Evolutionary conservation across 2,888 invertebrate genomes (phyloP).

Genomic region (Endotricha flammealis): DNA sequence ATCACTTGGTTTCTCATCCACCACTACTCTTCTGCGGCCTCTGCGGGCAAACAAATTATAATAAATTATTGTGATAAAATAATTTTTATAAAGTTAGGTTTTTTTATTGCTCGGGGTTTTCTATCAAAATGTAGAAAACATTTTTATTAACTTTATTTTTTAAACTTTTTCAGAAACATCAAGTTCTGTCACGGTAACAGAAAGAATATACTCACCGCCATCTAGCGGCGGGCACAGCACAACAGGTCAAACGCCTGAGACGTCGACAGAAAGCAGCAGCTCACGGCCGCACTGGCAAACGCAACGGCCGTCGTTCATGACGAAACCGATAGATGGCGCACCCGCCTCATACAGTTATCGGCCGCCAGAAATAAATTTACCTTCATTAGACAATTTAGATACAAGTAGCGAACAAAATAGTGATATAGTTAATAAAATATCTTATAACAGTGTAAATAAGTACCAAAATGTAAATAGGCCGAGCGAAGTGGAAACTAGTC

Average conservation of each 20-base stretch:
- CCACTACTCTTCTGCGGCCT: too few species aligned
- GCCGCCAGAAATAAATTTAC: constrained; percentile 69
- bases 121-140: too few species aligned
- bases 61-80: too few species aligned
- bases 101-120: too few species aligned
- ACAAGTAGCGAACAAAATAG: constrained; percentile 74
- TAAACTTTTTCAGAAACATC: constrained; percentile 48
- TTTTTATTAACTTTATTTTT: too few species aligned
- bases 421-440: constrained; percentile 77
- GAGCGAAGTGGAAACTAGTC: constrained; percentile 73
- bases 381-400: constrained; percentile 66
- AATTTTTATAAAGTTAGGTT: too few species aligned
- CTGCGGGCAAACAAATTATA: too few species aligned
- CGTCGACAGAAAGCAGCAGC: constrained; percentile 50
- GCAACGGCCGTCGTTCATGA: constrained; percentile 72
- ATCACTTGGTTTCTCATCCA: too few species aligned
- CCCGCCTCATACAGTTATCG: constrained; percentile 60
- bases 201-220: constrained; percentile 56
- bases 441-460: constrained; percentile 76
- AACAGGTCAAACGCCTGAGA: constrained; percentile 39
- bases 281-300: constrained; percentile 59
- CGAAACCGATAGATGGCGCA: constrained; percentile 74
- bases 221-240: constrained; percentile 49
- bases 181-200: constrained; percentile 50
- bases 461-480: constrained; percentile 77